phyloP scores from a whole-genome alignment of 64 coral and sea anemone species.

The Porites australiensis region DNA sequence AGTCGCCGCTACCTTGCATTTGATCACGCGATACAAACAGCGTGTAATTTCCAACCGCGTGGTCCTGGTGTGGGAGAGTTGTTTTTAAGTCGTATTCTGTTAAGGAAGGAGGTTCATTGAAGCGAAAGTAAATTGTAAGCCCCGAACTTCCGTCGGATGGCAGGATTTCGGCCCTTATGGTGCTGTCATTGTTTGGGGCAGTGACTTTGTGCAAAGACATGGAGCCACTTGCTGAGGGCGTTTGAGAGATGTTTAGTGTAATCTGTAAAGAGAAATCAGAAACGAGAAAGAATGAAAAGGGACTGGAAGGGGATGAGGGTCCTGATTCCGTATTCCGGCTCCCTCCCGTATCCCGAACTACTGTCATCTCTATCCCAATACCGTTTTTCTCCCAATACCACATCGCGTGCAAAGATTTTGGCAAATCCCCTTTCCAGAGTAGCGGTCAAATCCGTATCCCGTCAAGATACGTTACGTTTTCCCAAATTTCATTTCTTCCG shows the following conservation, averaged over 20 bases:
- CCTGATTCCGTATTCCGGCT: too few species aligned
- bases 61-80: slow-evolving; percentile 33
- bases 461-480: too few species aligned
- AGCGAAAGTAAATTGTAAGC: slow-evolving; percentile 56
- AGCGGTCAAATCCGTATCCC: too few species aligned
- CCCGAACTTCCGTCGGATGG: slow-evolving; percentile 6
- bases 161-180: slow-evolving; percentile 64
- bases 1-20: slow-evolving; percentile 66
- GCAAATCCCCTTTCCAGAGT: too few species aligned
- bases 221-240: background rate
- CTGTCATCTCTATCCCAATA: too few species aligned
- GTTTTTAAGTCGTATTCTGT: slow-evolving; percentile 71
- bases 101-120: slow-evolving; percentile 30
- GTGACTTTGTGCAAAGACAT: slow-evolving; percentile 74
- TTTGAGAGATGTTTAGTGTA: slow-evolving; percentile 57
- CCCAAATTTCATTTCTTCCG: too few species aligned
- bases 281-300: too few species aligned
- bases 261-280: background rate
- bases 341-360: too few species aligned
- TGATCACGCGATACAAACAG: slow-evolving; percentile 61
- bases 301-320: too few species aligned
- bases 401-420: too few species aligned
- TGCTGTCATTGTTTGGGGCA: slow-evolving; percentile 26
- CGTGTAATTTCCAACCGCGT: slow-evolving; percentile 32
- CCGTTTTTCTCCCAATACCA: too few species aligned